Evolutionary conservation across 2,888 invertebrate genomes (phyloP).

Genomic region (Lomographa bimaculata): DNA sequence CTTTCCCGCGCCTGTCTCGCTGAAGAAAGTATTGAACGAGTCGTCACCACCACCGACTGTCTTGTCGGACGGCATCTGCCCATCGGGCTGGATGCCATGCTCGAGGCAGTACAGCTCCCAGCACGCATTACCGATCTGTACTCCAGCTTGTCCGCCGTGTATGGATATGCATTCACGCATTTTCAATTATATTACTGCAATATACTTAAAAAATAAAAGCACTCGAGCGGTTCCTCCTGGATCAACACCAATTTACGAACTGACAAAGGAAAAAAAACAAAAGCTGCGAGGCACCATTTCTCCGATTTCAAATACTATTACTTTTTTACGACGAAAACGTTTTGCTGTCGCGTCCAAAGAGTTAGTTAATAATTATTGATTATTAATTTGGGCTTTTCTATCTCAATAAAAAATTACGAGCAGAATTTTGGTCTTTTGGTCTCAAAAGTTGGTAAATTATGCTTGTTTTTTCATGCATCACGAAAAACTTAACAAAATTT

Average conservation of each 20-base stretch:
- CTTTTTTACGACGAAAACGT: too few relatives aligned
- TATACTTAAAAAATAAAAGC: constrained; percentile 58
- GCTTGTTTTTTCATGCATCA: too few relatives aligned
- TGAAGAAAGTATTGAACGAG: constrained; percentile 97
- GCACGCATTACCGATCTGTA: constrained; percentile 94
- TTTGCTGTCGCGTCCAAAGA: too few relatives aligned
- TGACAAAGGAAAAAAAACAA: constrained; percentile 28
- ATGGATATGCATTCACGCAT: constrained; percentile 80
- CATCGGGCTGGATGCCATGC: constrained; percentile 93
- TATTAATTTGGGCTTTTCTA: too few relatives aligned
- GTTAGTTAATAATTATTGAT: too few relatives aligned
- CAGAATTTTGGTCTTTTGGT: too few relatives aligned
- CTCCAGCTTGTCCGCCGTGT: constrained; percentile 84
- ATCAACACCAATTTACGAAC: constrained; percentile 42
- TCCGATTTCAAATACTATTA: constrained; percentile 7
- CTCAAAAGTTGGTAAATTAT: too few relatives aligned
- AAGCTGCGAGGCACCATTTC: constrained; percentile 3
- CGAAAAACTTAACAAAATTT: too few relatives aligned
- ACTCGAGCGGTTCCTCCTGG: constrained; percentile 38
- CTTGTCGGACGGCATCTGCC: constrained; percentile 93
- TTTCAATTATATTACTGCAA: constrained; percentile 40
- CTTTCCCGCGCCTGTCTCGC: constrained; percentile 97
- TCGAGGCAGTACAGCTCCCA: constrained; percentile 94
- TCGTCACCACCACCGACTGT: constrained; percentile 94
- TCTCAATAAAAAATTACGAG: too few relatives aligned